Conservation (phyloP, 1,140 invertebrate genomes). For the Bombyx mori region DNA sequence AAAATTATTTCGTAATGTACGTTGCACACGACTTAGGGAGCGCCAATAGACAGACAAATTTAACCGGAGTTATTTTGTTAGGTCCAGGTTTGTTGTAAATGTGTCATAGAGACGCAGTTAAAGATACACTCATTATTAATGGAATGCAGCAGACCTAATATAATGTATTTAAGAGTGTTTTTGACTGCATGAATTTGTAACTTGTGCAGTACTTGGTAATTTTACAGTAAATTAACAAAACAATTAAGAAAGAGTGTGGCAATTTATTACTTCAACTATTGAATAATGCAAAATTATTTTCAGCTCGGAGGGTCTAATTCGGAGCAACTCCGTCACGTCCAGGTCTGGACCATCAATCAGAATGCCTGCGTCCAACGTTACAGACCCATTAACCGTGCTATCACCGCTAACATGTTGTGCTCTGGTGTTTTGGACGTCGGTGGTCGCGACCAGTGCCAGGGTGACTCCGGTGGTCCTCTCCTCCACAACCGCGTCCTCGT, state of each 20-base stretch:
- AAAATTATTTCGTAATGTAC: neutral
- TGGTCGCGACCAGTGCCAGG: slow-evolving; percentile 73
- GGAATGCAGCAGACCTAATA: too few species aligned
- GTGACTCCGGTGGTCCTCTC: slow-evolving; percentile 75
- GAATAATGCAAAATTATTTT: slow-evolving; percentile 8
- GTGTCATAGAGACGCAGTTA: too few species aligned
- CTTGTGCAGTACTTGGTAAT: too few species aligned
- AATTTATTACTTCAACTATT: neutral
- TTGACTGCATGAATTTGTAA: too few species aligned
- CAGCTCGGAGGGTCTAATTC: slow-evolving; percentile 30
- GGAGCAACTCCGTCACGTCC: slow-evolving; percentile 37
- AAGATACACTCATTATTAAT: too few species aligned
- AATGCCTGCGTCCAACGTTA: slow-evolving; percentile 22
- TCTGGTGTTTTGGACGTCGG: slow-evolving; percentile 22
- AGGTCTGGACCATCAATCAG: slow-evolving; percentile 31
- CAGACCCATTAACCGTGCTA: neutral
- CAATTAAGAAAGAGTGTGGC: too few species aligned
- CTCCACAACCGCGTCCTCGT: slow-evolving; percentile 55
- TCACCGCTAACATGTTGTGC: slow-evolving; percentile 17
- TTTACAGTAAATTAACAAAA: too few species aligned
- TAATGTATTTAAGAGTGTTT: too few species aligned
- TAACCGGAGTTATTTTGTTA: too few species aligned
- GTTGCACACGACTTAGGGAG: too few species aligned
- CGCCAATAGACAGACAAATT: too few species aligned
- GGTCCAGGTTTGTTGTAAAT: too few species aligned